Evolutionary conservation across 23 tunicate species (phyloP), one percentile per base, ranked within the genome.

Genomic region (Styela plicata): DNA sequence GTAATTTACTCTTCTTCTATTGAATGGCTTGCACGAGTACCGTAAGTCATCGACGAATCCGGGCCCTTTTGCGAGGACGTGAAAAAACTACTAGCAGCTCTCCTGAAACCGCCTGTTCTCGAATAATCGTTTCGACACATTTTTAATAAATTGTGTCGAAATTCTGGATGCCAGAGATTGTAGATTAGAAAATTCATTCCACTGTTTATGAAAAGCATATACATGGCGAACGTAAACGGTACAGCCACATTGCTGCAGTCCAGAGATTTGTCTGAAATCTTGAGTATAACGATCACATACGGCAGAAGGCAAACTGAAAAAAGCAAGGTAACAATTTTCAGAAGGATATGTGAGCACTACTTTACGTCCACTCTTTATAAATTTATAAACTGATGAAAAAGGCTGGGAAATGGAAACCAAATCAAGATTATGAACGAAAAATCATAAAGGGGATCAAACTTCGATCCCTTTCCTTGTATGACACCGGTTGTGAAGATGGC

Each of bases 101-200:
- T 67, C 71, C 71, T 1, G 71, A 67, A 67, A 22, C 71, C 31
- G 2, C 30, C 24, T 36, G 81, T 25, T 53, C 64, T 76, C 24
- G 66, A 52, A 13, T 21, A 76, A 53, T 76, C 81, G 1, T 34
- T 44, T 52, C 64, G 37, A 1, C 36, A 44, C 64, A 53, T 1
- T 44, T 76, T 76, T 57, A 44, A 21, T 66, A 76, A 53, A 44
- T 44, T 53, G 33, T 24, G 65, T 36, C 97, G 79, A 76, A 91
- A 91, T 64, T 91, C 89, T 69, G 74, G 84, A 78, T 91, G 89
- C 87, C 89, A 86, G 29, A 91, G 70, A 73, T 91, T 91, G 97
- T 91, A 91, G 63, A 91, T 86, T 27, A 86, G 70, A 52, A 91
- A 91, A 64, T 91, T 91, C 85, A 82, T 69, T 24, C 74, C 84